Evolutionary conservation across 1,140 invertebrate species (phyloP).

Genomic region (Melipona quadrifasciata): DNA sequence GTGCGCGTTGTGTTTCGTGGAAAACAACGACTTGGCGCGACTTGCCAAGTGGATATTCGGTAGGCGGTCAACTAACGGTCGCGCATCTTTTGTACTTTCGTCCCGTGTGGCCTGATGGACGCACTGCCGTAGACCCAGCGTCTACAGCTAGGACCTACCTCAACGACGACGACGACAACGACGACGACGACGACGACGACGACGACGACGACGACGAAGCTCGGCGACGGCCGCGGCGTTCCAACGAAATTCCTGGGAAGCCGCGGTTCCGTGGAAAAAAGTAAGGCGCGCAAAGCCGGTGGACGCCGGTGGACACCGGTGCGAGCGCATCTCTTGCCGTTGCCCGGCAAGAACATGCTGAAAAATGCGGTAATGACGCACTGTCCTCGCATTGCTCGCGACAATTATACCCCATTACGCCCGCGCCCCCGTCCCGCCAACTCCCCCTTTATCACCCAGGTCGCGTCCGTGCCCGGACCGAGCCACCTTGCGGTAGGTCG

Average conservation of each 20-base stretch:
- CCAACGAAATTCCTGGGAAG: constrained; percentile 78
- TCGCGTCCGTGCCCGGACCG: constrained; percentile 60
- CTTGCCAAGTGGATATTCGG: constrained; percentile 26
- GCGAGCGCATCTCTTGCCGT: constrained; percentile 66
- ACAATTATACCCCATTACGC: constrained; percentile 82
- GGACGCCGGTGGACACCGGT: constrained; percentile 59
- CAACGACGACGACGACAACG: constrained; percentile 67
- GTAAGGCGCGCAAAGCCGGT: constrained; percentile 62
- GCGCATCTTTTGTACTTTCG: constrained; percentile 50
- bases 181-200: constrained; percentile 73
- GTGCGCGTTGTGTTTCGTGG: not conserved
- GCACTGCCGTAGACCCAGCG: constrained; percentile 10
- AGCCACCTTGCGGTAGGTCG: constrained; percentile 79
- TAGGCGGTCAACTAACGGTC: constrained; percentile 43
- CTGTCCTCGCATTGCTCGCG: constrained; percentile 81
- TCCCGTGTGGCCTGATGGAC: constrained; percentile 23
- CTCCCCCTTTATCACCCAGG: constrained; percentile 65
- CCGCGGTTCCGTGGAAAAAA: constrained; percentile 63
- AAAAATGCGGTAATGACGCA: constrained; percentile 82
- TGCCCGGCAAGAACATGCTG: constrained; percentile 73
- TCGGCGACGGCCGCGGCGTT: constrained; percentile 71
- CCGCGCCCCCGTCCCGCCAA: constrained; percentile 57
- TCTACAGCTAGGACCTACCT: constrained; percentile 71
- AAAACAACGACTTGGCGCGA: not conserved
- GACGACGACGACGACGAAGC: constrained; percentile 64